Evolutionary conservation across 2,888 invertebrate species (phyloP), one percentile per base, ranked within the genome.

Genomic region (Entomobrya multifasciata): DNA sequence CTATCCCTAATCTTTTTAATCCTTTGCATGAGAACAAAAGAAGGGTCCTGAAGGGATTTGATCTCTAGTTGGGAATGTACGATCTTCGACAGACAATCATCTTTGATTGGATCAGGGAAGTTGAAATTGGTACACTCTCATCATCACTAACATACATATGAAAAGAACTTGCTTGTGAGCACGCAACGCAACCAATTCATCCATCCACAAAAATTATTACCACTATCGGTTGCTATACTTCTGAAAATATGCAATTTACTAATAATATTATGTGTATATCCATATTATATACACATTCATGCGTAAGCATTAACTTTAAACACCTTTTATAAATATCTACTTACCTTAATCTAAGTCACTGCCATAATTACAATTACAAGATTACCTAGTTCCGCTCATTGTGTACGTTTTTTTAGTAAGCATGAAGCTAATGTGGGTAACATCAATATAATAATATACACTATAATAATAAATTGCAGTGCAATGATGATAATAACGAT

Each of bases 301-400:
- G n/a, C n/a, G n/a, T n/a, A n/a, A n/a, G n/a, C n/a, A n/a, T n/a
- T n/a, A n/a, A n/a, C n/a, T n/a, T n/a, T n/a, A n/a, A n/a, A n/a
- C 36, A 36, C 36, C 17, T 62, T 25, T 49, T 65, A n/a, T 49
- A 41, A n/a, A 6, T 49, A 22, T 20, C 57, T 30, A 15, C 57
- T 60, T 41, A 8, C 22, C 8, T 74, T 11, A 65, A 17, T 41
- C 17, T 17, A 36, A 70, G 25, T 65, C n/a, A 41, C 36, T n/a
- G 10, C 25, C 25, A 22, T 8, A 20, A 70, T 25, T 17, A 41
- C 13, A 20, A 70, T 70, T 78, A 77, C 77, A 77, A 77, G 60
- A 57, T 36, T 60, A 30, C 62, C 62, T 74, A 74, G 77, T 78
- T 85, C 84, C 78, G 84, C 84, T 70, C 78, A 67, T 78, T 65